These are phyloP conservation scores for Salvator merianae DNA, from an alignment of 2,113 vertebrate species.

Conservation along the genomic window DNA sequence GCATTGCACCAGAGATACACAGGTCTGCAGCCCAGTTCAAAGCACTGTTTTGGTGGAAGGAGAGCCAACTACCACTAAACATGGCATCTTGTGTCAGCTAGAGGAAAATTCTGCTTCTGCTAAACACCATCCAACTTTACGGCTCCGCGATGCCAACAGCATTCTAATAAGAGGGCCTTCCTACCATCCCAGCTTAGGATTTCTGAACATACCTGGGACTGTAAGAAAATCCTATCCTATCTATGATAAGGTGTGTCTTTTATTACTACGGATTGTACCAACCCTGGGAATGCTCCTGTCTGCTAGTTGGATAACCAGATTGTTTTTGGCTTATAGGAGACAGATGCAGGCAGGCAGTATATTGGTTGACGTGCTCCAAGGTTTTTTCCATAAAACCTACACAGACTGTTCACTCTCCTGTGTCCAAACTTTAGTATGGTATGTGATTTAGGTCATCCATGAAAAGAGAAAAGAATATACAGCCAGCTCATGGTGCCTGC, in stretches of 20 bases:
- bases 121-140: neutral
- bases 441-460: too few relatives aligned
- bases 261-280: neutral
- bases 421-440: neutral
- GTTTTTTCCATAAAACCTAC: neutral
- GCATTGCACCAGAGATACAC: rapidly evolving
- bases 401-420: too few relatives aligned
- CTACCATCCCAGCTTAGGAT: neutral
- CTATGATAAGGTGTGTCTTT: neutral
- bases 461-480: neutral
- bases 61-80: too few relatives aligned
- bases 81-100: too few relatives aligned
- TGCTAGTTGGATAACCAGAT: neutral
- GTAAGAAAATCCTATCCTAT: neutral
- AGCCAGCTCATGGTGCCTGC: neutral
- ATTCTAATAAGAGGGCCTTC: neutral
- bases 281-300: neutral
- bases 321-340: neutral
- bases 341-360: neutral
- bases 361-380: neutral
- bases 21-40: neutral
- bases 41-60: neutral
- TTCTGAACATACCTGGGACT: neutral
- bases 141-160: too few relatives aligned
- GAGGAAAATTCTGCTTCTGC: neutral